A percentile compares a stretch with the other conserved stretches of the same genome.
These are phyloP conservation scores for Antrozous pallidus DNA, from an alignment of 2,797 vertebrate genomes.

Conservation along the genomic window DNA sequence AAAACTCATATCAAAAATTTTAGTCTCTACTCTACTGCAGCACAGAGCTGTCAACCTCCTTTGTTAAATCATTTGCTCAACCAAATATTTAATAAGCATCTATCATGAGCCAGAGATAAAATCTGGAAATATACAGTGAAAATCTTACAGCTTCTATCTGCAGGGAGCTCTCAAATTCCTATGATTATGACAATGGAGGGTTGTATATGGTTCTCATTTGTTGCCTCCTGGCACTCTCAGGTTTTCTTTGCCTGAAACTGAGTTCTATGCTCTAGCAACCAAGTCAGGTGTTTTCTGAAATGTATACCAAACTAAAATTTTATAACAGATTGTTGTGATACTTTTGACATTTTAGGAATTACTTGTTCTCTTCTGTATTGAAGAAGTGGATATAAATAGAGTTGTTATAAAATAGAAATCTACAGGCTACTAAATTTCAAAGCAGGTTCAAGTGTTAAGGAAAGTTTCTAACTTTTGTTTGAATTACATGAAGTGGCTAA, in stretches of 20 bases:
- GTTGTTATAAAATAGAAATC: conserved; percentile 2
- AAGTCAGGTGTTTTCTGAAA: neutral
- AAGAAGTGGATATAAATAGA: conserved; percentile 33
- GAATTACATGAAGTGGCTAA: neutral
- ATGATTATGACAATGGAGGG: neutral
- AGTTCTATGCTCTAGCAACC: neutral
- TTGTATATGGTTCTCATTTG: neutral
- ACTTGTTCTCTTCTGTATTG: neutral
- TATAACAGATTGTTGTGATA: conserved; percentile 47
- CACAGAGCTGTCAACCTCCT: neutral
- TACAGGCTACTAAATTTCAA: neutral
- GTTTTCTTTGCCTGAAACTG: neutral
- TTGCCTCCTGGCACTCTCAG: neutral
- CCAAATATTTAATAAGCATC: conserved; percentile 13
- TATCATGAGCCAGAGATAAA: neutral
- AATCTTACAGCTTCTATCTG: neutral
- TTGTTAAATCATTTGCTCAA: conserved; percentile 30
- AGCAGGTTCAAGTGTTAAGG: neutral
- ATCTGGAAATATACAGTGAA: neutral
- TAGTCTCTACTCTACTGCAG: neutral
- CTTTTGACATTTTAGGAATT: conserved; percentile 38
- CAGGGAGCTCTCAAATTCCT: neutral
- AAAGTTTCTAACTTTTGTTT: neutral
- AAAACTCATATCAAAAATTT: neutral
- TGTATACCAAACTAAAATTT: neutral